Evolutionary conservation across 2,797 vertebrate genomes (phyloP).

Genomic region (Enteromius trimaculatus): DNA sequence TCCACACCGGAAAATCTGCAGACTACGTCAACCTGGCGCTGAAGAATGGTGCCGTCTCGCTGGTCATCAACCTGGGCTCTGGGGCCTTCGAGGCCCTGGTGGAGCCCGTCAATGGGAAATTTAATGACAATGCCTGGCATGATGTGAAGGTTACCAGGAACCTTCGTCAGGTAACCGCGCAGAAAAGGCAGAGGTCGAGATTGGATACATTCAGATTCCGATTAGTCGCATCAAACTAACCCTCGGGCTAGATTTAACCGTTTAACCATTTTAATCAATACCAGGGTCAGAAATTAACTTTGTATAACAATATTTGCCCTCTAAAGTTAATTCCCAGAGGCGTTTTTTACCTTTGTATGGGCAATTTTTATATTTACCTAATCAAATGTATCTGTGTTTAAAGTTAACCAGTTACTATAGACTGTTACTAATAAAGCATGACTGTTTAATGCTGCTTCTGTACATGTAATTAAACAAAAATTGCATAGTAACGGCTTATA

Average conservation of each 20-base stretch:
- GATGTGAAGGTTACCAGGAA: slow-evolving; percentile 99
- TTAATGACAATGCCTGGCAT: slow-evolving; percentile 99
- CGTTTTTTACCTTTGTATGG: background rate
- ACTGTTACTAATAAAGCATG: slow-evolving; percentile 6
- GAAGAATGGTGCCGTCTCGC: slow-evolving; percentile 98
- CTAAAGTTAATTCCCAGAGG: background rate
- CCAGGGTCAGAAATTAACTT: slow-evolving; percentile 7
- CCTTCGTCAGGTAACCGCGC: slow-evolving; percentile 99
- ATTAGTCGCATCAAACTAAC: slow-evolving; percentile 39
- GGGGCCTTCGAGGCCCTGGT: slow-evolving; percentile 99
- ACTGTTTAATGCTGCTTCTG: background rate
- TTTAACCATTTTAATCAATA: slow-evolving; percentile 17
- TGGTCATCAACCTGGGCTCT: slow-evolving; percentile 99
- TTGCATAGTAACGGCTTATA: background rate
- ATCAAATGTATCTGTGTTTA: background rate
- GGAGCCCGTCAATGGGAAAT: slow-evolving; percentile 99
- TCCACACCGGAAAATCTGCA: slow-evolving; percentile 98
- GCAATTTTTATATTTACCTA: background rate
- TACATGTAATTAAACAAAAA: background rate
- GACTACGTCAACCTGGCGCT: slow-evolving; percentile 99
- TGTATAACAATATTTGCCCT: background rate
- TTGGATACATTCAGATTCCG: slow-evolving; percentile 54
- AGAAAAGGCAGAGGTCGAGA: slow-evolving; percentile 76
- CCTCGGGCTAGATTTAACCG: slow-evolving; percentile 24
- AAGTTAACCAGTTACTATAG: slow-evolving; percentile 1